Evolutionary conservation across 2,888 invertebrate species (phyloP).

Genomic region (Limnephilus lunatus): DNA sequence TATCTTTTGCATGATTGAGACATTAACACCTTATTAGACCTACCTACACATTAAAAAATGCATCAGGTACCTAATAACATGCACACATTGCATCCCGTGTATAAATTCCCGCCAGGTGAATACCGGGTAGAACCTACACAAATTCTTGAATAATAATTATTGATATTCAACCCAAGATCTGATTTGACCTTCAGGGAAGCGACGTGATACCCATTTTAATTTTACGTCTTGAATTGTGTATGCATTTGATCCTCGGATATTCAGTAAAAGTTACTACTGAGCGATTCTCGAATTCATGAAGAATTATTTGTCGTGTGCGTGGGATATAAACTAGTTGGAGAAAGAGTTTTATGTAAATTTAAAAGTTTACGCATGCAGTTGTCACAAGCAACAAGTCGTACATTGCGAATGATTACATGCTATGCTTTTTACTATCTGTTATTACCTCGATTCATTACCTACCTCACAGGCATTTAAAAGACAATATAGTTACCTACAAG

Average conservation of each 20-base stretch:
- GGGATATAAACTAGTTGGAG: neutral
- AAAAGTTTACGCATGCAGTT: neutral
- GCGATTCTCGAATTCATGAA: neutral
- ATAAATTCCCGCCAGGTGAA: neutral
- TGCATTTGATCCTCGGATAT: neutral
- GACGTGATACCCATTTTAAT: slow-evolving; percentile 12
- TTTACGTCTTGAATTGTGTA: slow-evolving; percentile 16
- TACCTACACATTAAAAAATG: neutral
- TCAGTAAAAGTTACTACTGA: slow-evolving; percentile 12
- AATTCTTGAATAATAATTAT: neutral
- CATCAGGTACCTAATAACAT: neutral
- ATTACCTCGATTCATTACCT: neutral
- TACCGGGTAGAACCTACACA: neutral
- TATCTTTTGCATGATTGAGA: no score
- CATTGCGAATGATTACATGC: neutral
- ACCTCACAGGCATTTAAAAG: neutral
- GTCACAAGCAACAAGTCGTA: neutral
- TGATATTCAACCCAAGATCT: slow-evolving; percentile 13
- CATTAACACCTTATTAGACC: no score
- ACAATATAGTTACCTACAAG: neutral
- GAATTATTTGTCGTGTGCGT: neutral
- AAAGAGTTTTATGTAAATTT: neutral
- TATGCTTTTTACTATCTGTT: neutral
- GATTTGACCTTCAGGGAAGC: slow-evolving; percentile 26
- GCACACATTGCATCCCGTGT: neutral